A percentile compares a stretch with the other conserved stretches of the same genome.
Conservation (phyloP, 2,888 invertebrate genomes). For the Plebejus anna region DNA sequence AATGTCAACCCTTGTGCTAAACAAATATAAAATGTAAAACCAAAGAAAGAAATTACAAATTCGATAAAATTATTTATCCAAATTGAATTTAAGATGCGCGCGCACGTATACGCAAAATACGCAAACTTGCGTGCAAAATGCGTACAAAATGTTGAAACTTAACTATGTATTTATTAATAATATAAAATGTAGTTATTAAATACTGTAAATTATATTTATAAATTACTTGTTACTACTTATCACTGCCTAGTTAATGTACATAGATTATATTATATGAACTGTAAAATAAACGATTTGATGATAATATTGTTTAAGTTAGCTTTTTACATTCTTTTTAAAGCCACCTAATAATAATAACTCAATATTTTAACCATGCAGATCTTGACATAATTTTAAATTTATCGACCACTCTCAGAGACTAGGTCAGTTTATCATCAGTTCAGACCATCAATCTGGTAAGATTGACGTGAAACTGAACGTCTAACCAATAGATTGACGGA, state of each 20-base stretch:
- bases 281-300: constrained; percentile 25
- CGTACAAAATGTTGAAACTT: constrained; percentile 9
- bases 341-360: no score
- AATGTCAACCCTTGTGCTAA: no score
- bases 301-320: not conserved
- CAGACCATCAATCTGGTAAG: no score
- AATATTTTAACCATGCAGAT: no score
- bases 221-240: constrained; percentile 17
- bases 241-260: constrained; percentile 27
- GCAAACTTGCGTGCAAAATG: constrained; percentile 6
- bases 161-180: not conserved
- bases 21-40: no score
- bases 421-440: no score
- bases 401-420: no score
- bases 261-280: constrained; percentile 19
- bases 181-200: not conserved
- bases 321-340: not conserved
- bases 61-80: not conserved
- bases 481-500: no score
- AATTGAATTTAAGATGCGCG: not conserved
- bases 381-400: no score
- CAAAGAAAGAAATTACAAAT: not conserved
- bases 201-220: not conserved
- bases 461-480: no score
- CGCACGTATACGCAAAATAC: constrained; percentile 4